These are phyloP conservation scores for Eupeodes corollae DNA, from an alignment of 1,140 invertebrate genomes.

Conservation along the genomic window DNA sequence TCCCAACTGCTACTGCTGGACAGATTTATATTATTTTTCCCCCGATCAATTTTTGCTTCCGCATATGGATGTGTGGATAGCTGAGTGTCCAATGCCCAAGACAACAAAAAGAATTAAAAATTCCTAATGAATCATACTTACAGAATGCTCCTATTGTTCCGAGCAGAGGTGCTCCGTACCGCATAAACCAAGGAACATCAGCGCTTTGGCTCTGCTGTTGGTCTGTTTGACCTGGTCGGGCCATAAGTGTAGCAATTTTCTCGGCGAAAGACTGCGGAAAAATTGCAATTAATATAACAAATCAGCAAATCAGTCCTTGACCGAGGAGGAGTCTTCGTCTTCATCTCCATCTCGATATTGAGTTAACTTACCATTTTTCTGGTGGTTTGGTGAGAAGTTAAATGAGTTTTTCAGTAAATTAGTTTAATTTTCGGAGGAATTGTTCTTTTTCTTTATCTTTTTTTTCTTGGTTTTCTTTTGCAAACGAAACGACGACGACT, in stretches of 20 bases:
- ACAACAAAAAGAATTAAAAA: no score
- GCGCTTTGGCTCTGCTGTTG: constrained; percentile 54
- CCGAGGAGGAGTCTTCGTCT: background rate
- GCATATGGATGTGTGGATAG: no score
- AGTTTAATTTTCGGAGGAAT: background rate
- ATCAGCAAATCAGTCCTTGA: no score
- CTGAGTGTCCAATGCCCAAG: no score
- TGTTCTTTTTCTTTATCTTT: no score
- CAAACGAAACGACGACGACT: no score
- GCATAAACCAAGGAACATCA: constrained; percentile 79
- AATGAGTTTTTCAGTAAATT: background rate
- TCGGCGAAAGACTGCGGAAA: constrained; percentile 57
- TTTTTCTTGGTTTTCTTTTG: no score
- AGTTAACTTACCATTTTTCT: background rate
- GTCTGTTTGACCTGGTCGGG: constrained; percentile 55
- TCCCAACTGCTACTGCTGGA: no score
- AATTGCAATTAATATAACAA: no score
- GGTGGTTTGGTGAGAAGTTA: background rate
- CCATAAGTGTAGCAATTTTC: constrained; percentile 63
- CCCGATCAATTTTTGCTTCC: no score
- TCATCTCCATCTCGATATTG: background rate
- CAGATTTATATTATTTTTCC: no score
- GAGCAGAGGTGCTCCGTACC: constrained; percentile 68
- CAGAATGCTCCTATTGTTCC: constrained; percentile 74
- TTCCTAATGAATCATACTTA: constrained; percentile 41